Conservation (phyloP, 2,888 invertebrate species). For the Geotrupes spiniger region DNA sequence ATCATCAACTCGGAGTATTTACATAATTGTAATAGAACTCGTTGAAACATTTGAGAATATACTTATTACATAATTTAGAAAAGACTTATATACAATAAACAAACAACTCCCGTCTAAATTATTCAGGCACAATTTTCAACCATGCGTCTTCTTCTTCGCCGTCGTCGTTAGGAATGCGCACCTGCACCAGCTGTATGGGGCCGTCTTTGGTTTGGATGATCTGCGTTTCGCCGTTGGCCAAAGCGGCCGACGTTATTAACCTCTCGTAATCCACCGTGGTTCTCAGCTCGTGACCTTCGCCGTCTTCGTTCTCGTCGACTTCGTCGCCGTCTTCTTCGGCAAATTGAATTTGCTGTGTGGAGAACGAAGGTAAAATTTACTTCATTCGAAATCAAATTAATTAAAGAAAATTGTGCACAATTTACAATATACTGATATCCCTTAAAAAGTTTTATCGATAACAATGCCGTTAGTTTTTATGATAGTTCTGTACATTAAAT, state of each 20-base stretch:
- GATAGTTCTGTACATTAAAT: no score
- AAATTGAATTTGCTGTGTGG: slow-evolving; percentile 47
- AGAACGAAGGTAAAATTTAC: not conserved
- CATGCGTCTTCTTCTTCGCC: slow-evolving; percentile 50
- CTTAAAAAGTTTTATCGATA: no score
- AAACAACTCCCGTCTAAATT: slow-evolving; percentile 12
- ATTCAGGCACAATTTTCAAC: slow-evolving; percentile 48
- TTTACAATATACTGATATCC: no score
- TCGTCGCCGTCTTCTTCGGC: slow-evolving; percentile 35
- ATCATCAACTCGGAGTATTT: no score
- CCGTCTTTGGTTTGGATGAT: slow-evolving; percentile 49
- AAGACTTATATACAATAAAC: no score
- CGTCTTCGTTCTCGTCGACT: slow-evolving; percentile 36
- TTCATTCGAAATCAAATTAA: not conserved
- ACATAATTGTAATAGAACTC: no score
- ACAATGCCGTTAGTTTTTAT: no score
- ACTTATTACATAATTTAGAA: no score
- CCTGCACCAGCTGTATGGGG: slow-evolving; percentile 46
- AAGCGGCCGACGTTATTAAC: slow-evolving; percentile 34
- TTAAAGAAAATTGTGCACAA: no score
- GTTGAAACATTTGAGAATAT: no score
- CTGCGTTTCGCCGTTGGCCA: slow-evolving; percentile 45
- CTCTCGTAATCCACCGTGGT: slow-evolving; percentile 36
- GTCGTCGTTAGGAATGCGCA: slow-evolving; percentile 46
- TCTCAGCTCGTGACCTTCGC: slow-evolving; percentile 35